Conservation (phyloP, 2,888 invertebrate genomes). For the Leptopilina myrica region DNA sequence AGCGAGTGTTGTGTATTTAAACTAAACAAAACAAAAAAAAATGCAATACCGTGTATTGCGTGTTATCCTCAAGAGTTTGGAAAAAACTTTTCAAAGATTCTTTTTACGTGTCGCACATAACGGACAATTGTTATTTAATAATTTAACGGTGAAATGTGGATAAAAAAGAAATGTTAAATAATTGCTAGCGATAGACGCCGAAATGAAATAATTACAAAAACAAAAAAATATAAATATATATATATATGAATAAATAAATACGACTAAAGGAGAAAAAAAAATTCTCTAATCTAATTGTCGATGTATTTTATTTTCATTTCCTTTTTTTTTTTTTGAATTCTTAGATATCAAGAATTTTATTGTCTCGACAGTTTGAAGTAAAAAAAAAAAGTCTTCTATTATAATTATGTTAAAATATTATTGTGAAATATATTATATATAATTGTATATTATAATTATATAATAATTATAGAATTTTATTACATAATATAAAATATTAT, state of each 20-base stretch:
- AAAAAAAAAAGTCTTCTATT: too few relatives aligned
- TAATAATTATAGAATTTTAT: constrained; percentile 47
- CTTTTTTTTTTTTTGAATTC: too few relatives aligned
- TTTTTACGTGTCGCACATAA: constrained; percentile 52
- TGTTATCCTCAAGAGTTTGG: constrained; percentile 38
- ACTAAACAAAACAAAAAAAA: constrained; percentile 42
- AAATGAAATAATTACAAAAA: constrained; percentile 24
- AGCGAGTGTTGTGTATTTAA: constrained; percentile 54
- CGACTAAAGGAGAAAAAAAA: too few relatives aligned
- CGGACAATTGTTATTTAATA: constrained; percentile 55
- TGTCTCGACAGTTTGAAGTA: too few relatives aligned
- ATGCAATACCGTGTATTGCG: constrained; percentile 66
- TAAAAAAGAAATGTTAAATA: constrained; percentile 39
- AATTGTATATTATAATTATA: too few relatives aligned
- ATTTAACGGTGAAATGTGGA: constrained; percentile 43
- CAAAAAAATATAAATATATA: background rate
- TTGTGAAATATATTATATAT: too few relatives aligned
- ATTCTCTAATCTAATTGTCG: too few relatives aligned
- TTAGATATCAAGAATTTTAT: too few relatives aligned
- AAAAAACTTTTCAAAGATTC: constrained; percentile 36
- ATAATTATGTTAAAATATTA: too few relatives aligned
- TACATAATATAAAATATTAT: constrained; percentile 61
- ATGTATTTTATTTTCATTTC: too few relatives aligned
- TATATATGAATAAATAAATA: background rate
- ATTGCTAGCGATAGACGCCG: constrained; percentile 44